Evolutionary conservation across 2,113 vertebrate genomes (phyloP), one percentile per base, ranked within the genome.

Genomic region (Empidonax traillii): DNA sequence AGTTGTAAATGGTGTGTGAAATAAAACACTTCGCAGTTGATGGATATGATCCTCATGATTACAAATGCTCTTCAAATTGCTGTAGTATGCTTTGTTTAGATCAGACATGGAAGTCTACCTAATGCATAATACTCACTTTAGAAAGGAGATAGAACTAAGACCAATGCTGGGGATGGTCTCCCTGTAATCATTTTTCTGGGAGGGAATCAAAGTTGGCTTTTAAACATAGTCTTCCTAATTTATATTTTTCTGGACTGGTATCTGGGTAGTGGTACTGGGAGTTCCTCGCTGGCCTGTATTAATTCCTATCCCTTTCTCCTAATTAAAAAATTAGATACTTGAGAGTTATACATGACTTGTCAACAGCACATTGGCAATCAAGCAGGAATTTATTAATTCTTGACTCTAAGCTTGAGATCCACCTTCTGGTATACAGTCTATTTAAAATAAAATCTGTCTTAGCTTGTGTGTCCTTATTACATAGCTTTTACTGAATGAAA

Each of bases 1-100:
- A 90, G 75, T 49, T 91, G 59, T 75, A 63, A 84, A 71, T 86
- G 46, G 30, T 75, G 33, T 92, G 68, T 87, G 71, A 95, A 91
- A 73, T 91, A 93, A 76, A 94, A 39, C 23, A 19, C 27, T 76
- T 77, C 46, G 89, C 31, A 62, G 24, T 9, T 91, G 82, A 73
- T 83, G 46, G 51, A 35, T 75, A 43, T 18, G 13, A 61, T 86
- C 47, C 33, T 86, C 8, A 3, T 90, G 37, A 61, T 91, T 87
- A 62, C 41, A 56, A 61, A 65, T 85, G 41, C 44, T 85, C 66
- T 78, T 89, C 58, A 68, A 1, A 74, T 76, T 90, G 59, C 41
- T 63, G n/a, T 24, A 9, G 46, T 82, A 12, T 69, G 14, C 66
- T 90, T 83, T 75, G 14, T 82, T 93, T 80, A 91, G 78, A 51